Evolutionary conservation across 2,888 invertebrate species (phyloP), one percentile per base, ranked within the genome.

Genomic region (Therioaphis trifolii): DNA sequence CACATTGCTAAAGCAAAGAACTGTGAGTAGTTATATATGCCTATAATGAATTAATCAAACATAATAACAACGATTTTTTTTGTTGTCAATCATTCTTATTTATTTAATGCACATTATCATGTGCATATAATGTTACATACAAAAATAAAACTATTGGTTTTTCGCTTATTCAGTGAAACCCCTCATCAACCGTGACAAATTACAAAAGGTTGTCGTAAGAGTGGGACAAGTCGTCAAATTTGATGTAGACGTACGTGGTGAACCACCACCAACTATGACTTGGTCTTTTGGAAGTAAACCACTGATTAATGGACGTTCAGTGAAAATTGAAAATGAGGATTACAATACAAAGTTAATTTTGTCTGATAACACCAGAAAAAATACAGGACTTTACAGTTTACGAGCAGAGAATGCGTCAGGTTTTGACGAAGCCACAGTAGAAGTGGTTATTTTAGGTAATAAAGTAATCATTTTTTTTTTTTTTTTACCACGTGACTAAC

Each of bases 221-320:
- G 96, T 96, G 29, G 97, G 98, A 0, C 94, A 96, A 88, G 91
- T 93, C 14, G 94, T 98, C 87, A 96, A 95, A 87, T 91, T 98
- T 87, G 97, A 97, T 88, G 96, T 99, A 4, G 96, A 97, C 89
- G 95, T 97, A 86, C 94, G 95, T 88, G 99, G 99, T 88, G 99
- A 99, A 90, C 99, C 99, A 75, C 94, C 96, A 87, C 99, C 99
- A 89, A 93, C 93, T 86, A 92, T 95, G 87, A 94, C 93, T 9
- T 97, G 96, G 96, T 92, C 91, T 85, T 92, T 94, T 87, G 92
- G 91, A 71, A 91, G 91, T 86, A 90, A 92, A 89, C 91, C 92
- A 85, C 89, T 96, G 84, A 93, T 94, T 87, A 92, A 91, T 40
- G 91, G 91, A 72, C 91, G 92, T 12, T 92, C 92, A 78, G 88